phyloP scores from a whole-genome alignment of 2,888 invertebrate genomes.

The Stenodema calcarata region DNA sequence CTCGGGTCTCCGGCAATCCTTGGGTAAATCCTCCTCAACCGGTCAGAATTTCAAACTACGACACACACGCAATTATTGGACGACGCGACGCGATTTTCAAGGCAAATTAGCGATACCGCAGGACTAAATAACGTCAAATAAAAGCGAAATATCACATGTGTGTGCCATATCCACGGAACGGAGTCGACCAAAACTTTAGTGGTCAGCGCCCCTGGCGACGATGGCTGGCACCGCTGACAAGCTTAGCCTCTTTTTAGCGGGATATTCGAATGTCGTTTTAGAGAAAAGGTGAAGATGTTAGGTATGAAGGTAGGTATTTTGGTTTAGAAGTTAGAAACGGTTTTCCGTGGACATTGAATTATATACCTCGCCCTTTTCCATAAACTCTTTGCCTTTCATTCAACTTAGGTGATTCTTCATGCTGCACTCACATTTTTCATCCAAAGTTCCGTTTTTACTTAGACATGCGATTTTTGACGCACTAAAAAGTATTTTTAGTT shows the following conservation, averaged over 20 bases:
- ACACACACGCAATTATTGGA: background rate
- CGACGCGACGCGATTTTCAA: background rate
- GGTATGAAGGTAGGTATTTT: too few relatives aligned
- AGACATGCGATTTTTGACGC: too few relatives aligned
- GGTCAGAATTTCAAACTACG: background rate
- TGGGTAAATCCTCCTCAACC: background rate
- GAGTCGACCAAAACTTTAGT: background rate
- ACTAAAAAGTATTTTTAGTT: too few relatives aligned
- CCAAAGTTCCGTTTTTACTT: too few relatives aligned
- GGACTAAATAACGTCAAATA: background rate
- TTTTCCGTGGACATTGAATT: too few relatives aligned
- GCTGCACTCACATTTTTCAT: too few relatives aligned
- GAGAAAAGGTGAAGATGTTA: too few relatives aligned
- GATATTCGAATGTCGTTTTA: background rate
- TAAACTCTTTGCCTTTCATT: too few relatives aligned
- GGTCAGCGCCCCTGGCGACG: constrained; percentile 6
- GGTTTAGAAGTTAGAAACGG: too few relatives aligned
- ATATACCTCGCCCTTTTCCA: too few relatives aligned
- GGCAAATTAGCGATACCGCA: background rate
- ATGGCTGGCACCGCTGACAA: constrained; percentile 18
- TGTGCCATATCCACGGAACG: background rate
- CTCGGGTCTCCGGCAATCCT: background rate
- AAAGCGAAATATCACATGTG: constrained; percentile 39
- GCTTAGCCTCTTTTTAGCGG: background rate
- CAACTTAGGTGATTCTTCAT: too few relatives aligned